Conservation (phyloP, 2,888 invertebrate species). For the Caenorhabditis zanzibari region DNA sequence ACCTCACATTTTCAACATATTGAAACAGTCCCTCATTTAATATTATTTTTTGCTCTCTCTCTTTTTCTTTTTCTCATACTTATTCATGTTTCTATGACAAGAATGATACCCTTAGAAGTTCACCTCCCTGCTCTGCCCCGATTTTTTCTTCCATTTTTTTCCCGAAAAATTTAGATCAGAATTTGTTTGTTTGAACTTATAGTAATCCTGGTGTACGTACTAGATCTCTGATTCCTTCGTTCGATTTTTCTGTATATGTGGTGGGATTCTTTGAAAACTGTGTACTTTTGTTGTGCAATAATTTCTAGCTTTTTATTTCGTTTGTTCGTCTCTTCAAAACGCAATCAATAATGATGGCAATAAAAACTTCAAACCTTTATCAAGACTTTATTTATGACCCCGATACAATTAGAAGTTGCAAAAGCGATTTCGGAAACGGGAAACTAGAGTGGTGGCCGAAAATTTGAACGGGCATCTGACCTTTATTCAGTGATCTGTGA, state of each 20-base stretch:
- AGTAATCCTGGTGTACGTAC: slow-evolving; percentile 51
- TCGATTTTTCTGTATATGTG: slow-evolving; percentile 59
- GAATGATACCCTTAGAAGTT: slow-evolving; percentile 23
- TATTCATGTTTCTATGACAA: slow-evolving; percentile 61
- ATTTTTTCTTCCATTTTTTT: neutral
- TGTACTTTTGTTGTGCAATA: slow-evolving; percentile 45
- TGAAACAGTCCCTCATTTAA: slow-evolving; percentile 14
- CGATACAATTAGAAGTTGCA: neutral
- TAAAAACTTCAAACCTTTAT: slow-evolving; percentile 27
- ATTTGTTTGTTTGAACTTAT: slow-evolving; percentile 15
- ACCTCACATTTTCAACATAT: slow-evolving; percentile 52
- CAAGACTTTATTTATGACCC: neutral
- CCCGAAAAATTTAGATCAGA: slow-evolving; percentile 23
- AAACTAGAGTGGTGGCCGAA: neutral
- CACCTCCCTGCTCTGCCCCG: neutral
- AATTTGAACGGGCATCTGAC: neutral
- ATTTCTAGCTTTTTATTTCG: slow-evolving; percentile 37
- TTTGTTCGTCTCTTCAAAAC: slow-evolving; percentile 19
- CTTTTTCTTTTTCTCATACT: slow-evolving; percentile 31
- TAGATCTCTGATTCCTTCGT: slow-evolving; percentile 31
- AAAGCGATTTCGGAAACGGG: no score
- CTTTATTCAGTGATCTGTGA: neutral
- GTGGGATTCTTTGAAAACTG: slow-evolving; percentile 45
- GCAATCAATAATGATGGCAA: slow-evolving; percentile 39
- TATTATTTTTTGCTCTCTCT: neutral